A percentile compares a stretch with the other conserved stretches of the same genome.
These are phyloP conservation scores for Ammospiza maritima DNA, from an alignment of 2,797 vertebrate genomes.

Conservation along the genomic window DNA sequence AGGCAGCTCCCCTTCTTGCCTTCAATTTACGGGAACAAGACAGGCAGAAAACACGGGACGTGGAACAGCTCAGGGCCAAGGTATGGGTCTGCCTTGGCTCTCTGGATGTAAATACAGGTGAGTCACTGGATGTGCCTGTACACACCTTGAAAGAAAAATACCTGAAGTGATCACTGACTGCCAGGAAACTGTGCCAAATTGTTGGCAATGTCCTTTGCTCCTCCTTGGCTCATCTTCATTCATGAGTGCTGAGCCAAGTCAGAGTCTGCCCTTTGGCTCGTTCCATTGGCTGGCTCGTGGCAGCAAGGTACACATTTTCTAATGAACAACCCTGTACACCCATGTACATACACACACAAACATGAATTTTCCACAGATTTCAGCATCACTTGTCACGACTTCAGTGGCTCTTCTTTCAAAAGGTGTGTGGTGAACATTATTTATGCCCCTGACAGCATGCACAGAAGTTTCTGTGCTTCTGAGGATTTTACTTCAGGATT, in stretches of 20 bases:
- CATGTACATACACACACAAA: neutral
- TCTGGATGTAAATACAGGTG: constrained; percentile 63
- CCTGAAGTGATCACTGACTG: constrained; percentile 57
- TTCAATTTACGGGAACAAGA: neutral
- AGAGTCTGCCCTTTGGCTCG: constrained; percentile 47
- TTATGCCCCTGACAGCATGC: neutral
- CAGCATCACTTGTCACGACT: neutral
- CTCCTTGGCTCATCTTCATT: constrained; percentile 66
- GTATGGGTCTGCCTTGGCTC: constrained; percentile 11
- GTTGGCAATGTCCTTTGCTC: constrained; percentile 60
- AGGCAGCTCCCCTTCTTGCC: neutral
- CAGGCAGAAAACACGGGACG: neutral
- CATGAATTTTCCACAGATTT: neutral
- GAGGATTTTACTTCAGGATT: neutral
- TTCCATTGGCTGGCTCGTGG: constrained; percentile 28
- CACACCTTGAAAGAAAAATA: constrained; percentile 71
- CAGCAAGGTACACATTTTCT: neutral
- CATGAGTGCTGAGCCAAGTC: constrained; percentile 44
- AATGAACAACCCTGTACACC: constrained; percentile 1
- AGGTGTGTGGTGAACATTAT: neutral
- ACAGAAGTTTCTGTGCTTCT: neutral
- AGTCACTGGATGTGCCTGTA: constrained; percentile 67
- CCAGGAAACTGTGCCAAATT: constrained; percentile 58
- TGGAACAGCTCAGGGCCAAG: constrained; percentile 29
- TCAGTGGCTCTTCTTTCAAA: neutral